Conservation (phyloP, 2,888 invertebrate genomes). For the Drosophila fungiperda region DNA sequence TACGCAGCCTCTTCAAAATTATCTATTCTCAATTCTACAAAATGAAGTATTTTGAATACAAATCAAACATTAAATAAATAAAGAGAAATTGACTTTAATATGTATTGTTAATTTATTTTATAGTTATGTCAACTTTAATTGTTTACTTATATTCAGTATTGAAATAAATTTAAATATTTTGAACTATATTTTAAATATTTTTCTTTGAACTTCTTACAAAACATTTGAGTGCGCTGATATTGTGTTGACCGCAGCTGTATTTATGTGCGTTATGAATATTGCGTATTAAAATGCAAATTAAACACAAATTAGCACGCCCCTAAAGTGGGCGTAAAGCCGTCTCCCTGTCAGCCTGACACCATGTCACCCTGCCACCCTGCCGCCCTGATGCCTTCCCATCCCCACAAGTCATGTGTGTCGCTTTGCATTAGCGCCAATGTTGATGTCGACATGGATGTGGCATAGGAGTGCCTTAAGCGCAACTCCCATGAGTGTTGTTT, state of each 20-base stretch:
- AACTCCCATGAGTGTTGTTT: constrained; percentile 1
- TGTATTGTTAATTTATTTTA: background rate
- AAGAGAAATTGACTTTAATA: background rate
- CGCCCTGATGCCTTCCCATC: background rate
- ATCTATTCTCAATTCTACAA: background rate
- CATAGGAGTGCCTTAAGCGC: background rate
- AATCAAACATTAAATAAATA: background rate
- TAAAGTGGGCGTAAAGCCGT: constrained; percentile 20
- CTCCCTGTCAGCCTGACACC: background rate
- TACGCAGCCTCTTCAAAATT: background rate
- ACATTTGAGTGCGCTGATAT: background rate
- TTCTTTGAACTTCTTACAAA: background rate
- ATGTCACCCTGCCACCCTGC: background rate
- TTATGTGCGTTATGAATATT: constrained; percentile 57
- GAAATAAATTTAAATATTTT: background rate
- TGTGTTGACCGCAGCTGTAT: constrained; percentile 3
- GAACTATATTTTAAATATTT: background rate
- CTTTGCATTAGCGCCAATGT: constrained; percentile 30
- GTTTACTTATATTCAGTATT: background rate
- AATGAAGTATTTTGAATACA: background rate
- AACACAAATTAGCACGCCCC: constrained; percentile 72
- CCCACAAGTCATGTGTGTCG: constrained; percentile 24
- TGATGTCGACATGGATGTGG: background rate
- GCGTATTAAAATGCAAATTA: constrained; percentile 78
- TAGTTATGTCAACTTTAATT: background rate